These are phyloP conservation scores for Pipa parva DNA, from an alignment of 2,113 vertebrate species.

Conservation along the genomic window DNA sequence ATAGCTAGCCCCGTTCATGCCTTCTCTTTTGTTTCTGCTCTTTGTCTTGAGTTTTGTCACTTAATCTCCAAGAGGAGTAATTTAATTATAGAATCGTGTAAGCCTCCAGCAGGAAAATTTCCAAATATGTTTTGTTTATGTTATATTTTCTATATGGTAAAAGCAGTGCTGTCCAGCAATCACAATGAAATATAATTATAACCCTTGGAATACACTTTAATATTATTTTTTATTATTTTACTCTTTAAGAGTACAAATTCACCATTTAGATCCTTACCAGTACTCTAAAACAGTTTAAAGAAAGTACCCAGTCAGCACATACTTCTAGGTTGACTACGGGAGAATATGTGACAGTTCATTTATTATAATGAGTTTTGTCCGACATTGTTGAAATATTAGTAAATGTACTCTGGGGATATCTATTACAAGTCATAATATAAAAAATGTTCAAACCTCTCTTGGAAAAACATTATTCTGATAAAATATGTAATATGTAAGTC, in stretches of 20 bases:
- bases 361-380: constrained; percentile 40
- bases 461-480: constrained; percentile 3
- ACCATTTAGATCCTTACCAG: constrained; percentile 24
- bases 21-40: constrained; percentile 5
- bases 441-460: constrained; percentile 3
- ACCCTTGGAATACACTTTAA: neutral
- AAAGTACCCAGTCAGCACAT: constrained; percentile 26
- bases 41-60: constrained; percentile 38
- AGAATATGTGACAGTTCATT: constrained; percentile 32
- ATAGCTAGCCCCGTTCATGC: constrained; percentile 18
- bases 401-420: constrained; percentile 23
- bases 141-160: constrained; percentile 15
- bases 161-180: neutral
- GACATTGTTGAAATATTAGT: constrained; percentile 30
- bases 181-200: constrained; percentile 28
- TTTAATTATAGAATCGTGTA: constrained; percentile 33
- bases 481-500: constrained; percentile 27
- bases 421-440: constrained; percentile 22
- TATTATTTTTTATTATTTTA: neutral
- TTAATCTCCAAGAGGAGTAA: constrained; percentile 26
- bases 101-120: constrained; percentile 1
- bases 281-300: constrained; percentile 19
- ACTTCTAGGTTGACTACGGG: neutral
- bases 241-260: neutral
- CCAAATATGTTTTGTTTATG: constrained; percentile 23